Percentiles rank a stretch among this genome's conserved stretches.
Conservation (phyloP, 37 sponge, comb jelly and placozoan genomes). For the Halisarca cf. caerulea region DNA sequence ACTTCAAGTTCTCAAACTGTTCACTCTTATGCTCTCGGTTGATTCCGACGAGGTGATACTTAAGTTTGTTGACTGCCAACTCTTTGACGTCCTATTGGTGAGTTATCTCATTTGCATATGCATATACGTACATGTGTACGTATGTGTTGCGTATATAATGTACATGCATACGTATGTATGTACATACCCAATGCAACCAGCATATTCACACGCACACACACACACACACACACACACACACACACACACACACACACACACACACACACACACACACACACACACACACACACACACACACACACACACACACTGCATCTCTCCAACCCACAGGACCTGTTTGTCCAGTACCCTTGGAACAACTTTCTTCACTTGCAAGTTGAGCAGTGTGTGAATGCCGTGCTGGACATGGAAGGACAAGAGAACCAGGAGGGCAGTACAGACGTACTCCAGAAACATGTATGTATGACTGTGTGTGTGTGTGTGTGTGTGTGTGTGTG, state of each 20-base stretch:
- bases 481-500: slow-evolving; percentile 23
- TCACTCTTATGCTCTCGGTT: slow-evolving; percentile 57
- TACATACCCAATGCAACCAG: neutral
- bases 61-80: slow-evolving; percentile 42
- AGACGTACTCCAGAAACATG: neutral
- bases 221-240: no score
- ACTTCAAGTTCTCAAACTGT: slow-evolving; percentile 70
- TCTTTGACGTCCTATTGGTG: slow-evolving; percentile 62
- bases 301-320: neutral
- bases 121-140: neutral
- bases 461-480: slow-evolving; percentile 8
- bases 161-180: neutral
- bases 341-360: slow-evolving; percentile 82
- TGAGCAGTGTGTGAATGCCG: slow-evolving; percentile 53
- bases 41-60: slow-evolving; percentile 5
- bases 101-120: slow-evolving; percentile 23
- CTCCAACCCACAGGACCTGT: slow-evolving; percentile 60
- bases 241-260: no score
- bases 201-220: no score
- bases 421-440: neutral
- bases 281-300: no score
- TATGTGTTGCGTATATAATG: neutral
- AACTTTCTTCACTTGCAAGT: slow-evolving; percentile 85
- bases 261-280: no score
- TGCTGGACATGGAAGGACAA: slow-evolving; percentile 1